phyloP scores from a whole-genome alignment of 1,140 invertebrate species.

The Epicauta chinensis region DNA sequence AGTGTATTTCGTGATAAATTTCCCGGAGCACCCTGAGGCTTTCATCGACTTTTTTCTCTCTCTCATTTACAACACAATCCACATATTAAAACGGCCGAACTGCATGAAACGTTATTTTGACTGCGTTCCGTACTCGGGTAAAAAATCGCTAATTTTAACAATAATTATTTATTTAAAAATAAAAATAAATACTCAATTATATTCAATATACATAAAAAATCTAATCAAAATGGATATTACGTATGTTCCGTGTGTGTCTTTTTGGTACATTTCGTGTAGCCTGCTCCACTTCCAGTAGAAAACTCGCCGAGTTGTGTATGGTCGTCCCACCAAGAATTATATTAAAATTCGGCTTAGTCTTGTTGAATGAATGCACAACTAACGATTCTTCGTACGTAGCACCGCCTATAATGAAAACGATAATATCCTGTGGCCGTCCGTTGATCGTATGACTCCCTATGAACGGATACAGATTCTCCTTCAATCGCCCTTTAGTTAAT shows the following conservation, averaged over 20 bases:
- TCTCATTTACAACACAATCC: too few species aligned
- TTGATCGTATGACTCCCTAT: constrained; percentile 55
- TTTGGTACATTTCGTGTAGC: constrained; percentile 39
- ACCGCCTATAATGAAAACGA: constrained; percentile 95
- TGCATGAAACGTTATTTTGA: too few species aligned
- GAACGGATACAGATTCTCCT: constrained; percentile 76
- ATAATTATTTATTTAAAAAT: too few species aligned
- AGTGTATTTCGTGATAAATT: too few species aligned
- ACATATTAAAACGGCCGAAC: too few species aligned
- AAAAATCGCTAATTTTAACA: too few species aligned
- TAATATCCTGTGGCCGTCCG: constrained; percentile 74
- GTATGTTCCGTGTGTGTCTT: constrained; percentile 26
- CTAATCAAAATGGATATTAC: constrained; percentile 25
- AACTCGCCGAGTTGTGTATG: constrained; percentile 82
- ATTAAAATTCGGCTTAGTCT: constrained; percentile 63
- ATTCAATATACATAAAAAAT: too few species aligned
- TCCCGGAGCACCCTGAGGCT: too few species aligned
- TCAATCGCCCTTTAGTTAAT: constrained; percentile 79
- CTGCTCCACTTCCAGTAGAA: constrained; percentile 63
- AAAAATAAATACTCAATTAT: too few species aligned
- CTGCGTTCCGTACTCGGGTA: too few species aligned
- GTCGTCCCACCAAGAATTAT: constrained; percentile 86
- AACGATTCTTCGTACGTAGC: constrained; percentile 94
- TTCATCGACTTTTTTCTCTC: too few species aligned
- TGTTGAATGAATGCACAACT: constrained; percentile 76